These are phyloP conservation scores for Terrapene triunguis DNA, from an alignment of 2,113 vertebrate species.

Conservation along the genomic window DNA sequence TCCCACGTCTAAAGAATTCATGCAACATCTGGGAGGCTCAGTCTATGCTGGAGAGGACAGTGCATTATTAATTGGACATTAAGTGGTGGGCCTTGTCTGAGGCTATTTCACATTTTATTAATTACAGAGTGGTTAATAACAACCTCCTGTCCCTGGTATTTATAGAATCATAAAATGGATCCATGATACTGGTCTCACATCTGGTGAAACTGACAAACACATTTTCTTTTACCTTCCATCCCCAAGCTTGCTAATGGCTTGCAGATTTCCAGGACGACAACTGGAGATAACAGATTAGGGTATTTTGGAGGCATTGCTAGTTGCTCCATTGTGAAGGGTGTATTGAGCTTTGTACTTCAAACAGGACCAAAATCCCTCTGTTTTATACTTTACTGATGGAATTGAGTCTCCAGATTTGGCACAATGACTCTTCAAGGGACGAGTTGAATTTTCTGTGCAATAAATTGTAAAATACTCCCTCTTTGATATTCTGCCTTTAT, in stretches of 20 bases:
- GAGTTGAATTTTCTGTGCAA: background rate
- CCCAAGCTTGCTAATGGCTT: conserved; percentile 62
- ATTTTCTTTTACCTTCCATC: conserved; percentile 68
- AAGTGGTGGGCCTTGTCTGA: conserved; percentile 37
- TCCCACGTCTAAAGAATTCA: background rate
- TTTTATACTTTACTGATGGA: background rate
- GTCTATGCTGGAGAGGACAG: conserved; percentile 28
- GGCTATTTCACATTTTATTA: conserved; percentile 65
- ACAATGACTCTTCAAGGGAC: accelerated
- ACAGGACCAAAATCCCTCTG: background rate
- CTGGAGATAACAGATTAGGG: conserved; percentile 19
- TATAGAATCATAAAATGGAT: conserved; percentile 70
- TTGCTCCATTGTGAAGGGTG: background rate
- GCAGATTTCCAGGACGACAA: conserved; percentile 64
- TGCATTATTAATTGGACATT: conserved; percentile 55
- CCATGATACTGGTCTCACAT: conserved; percentile 62
- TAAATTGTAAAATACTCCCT: background rate
- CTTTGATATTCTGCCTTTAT: background rate
- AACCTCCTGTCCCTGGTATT: conserved; percentile 72
- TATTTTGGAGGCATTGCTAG: background rate
- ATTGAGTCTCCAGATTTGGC: accelerated
- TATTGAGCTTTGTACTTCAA: conserved; percentile 48
- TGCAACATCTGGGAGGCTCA: conserved; percentile 47
- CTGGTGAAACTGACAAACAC: conserved; percentile 71
- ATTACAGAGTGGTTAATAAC: conserved; percentile 70